Evolutionary conservation across 2,797 vertebrate genomes (phyloP), one percentile per base, ranked within the genome.

Genomic region (Cyprinodon diabolis): DNA sequence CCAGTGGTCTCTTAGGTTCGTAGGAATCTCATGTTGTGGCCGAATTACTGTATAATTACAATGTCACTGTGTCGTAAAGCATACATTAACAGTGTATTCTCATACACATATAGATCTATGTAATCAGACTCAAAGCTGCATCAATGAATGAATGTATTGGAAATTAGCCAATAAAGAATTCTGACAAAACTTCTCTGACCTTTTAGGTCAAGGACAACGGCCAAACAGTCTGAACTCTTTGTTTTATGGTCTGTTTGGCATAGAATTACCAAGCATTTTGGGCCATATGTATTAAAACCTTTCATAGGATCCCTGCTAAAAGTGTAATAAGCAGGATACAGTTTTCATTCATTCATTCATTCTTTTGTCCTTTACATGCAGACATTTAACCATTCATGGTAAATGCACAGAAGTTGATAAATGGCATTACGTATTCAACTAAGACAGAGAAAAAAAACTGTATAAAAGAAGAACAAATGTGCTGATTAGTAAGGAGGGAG

Each of bases 1-100:
- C 77, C 69, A 6, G 71, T 3, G 68, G 73, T 68, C n/a, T 81
- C 78, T 79, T 48, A 51, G 77, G 21, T 0, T 56, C 75, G 80
- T 56, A 14, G 58, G 21, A 51, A 69, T 48, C 62, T 9, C 21
- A 4, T 67, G 69, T 55, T 72, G 77, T 77, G 68, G 76, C 77
- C 74, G 62, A 69, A 23, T 80, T 57, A 35, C 63, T 78, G 23
- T 19, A 72, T 78, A 70, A 80, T 37, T 45, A 68, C 68, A 57
- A 30, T 58, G 55, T 47, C n/a, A 57, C 52, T 23, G 37, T 62
- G 58, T 65, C 43, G 19, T 45, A 65, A 65, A 19, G 56, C 11
- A n/a, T 25, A 3, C 51, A 13, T 54, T 30, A 54, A 6, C 21
- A 54, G 8, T 51, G 25, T 9, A 23, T 30, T 47, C 9, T 7